These are phyloP conservation scores for Drosophila demipolita DNA, from an alignment of 2,888 invertebrate genomes.

Conservation along the genomic window DNA sequence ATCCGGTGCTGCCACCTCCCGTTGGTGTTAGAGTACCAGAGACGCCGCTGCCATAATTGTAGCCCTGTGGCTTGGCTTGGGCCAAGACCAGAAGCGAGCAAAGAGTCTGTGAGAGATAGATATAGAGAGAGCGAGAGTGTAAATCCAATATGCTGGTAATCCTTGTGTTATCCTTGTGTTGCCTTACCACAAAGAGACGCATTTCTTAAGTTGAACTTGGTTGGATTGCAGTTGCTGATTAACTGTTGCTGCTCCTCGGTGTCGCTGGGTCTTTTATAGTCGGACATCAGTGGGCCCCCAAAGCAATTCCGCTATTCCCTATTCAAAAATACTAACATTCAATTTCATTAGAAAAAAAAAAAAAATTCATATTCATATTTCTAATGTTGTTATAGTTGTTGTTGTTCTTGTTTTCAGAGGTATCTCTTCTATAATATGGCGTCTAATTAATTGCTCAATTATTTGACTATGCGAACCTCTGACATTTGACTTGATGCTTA, in stretches of 20 bases:
- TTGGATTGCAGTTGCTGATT: slow-evolving; percentile 60
- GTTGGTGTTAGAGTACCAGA: slow-evolving; percentile 57
- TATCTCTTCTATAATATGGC: slow-evolving; percentile 55
- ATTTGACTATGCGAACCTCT: slow-evolving; percentile 73
- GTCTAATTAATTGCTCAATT: slow-evolving; percentile 81
- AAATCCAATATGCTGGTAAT: slow-evolving; percentile 23
- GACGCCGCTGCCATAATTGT: slow-evolving; percentile 76
- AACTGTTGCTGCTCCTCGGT: slow-evolving; percentile 73
- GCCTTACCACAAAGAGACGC: slow-evolving; percentile 79
- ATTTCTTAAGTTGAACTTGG: slow-evolving; percentile 57
- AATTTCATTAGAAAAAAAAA: slow-evolving; percentile 3
- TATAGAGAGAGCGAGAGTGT: slow-evolving; percentile 1
- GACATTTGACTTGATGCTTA: slow-evolving; percentile 69
- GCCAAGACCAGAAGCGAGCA: slow-evolving; percentile 64
- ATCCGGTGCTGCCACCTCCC: slow-evolving; percentile 25
- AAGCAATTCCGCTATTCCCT: slow-evolving; percentile 46
- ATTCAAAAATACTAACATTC: slow-evolving; percentile 35
- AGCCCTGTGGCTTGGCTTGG: slow-evolving; percentile 79
- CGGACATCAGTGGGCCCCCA: slow-evolving; percentile 43
- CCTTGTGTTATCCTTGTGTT: slow-evolving; percentile 27
- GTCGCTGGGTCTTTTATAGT: slow-evolving; percentile 74
- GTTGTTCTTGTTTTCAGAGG: slow-evolving; percentile 23
- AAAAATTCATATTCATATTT: slow-evolving; percentile 31
- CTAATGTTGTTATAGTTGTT: slow-evolving; percentile 19
- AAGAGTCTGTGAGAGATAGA: slow-evolving; percentile 57